Base-by-base conservation (phyloP, 2,797 vertebrate genomes). In the Syngnathus acus region DNA sequence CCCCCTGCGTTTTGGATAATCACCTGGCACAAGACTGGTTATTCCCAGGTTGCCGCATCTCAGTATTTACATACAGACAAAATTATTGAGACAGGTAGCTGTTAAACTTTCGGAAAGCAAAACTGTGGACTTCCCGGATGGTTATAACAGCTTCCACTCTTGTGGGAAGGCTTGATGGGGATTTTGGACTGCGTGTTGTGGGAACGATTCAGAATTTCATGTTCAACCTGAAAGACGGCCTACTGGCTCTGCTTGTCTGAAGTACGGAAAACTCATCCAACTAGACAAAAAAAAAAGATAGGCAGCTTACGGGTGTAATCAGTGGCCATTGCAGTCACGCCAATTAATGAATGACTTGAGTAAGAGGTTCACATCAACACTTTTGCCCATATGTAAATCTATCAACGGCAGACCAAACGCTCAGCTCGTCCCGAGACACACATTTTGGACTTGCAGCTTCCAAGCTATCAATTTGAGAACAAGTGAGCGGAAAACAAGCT, bases 361-460 rank as follows among this genome's bases (percentile, higher is more conserved):
- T 14, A 62, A 43, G 37, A 21, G 7, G 32, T 10, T 8, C 5
- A 21, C 11, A 6, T 62, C 6, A 45, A 23, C n/a, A 40, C 13
- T 62, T 62, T 45, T 7, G 60, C 3, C 21, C 13, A 62, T 23
- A 5, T 57, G 54, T 57, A 17, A 57, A 57, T 62, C 60, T n/a
- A 4, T 48, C 62, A 9, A 6, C 43, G 26, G 7, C 17, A 17
- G 26, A 75, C 76, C 75, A 60, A 69, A 78, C 65, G 78, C 72
- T 71, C 66, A 70, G 59, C 38, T 80, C 75, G 42, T 62, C 42
- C 23, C 60, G 83, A 82, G 82, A 76, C 79, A 83, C 86, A 84
- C 68, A 80, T 72, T 72, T 82, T 71, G 80, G 79, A 32, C 40
- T 61, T 70, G 79, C 73, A 77, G 78, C 73, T 71, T 76, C 77